Base-by-base conservation (phyloP, 2,113 vertebrate species). In the Burhinus bistriatus region DNA sequence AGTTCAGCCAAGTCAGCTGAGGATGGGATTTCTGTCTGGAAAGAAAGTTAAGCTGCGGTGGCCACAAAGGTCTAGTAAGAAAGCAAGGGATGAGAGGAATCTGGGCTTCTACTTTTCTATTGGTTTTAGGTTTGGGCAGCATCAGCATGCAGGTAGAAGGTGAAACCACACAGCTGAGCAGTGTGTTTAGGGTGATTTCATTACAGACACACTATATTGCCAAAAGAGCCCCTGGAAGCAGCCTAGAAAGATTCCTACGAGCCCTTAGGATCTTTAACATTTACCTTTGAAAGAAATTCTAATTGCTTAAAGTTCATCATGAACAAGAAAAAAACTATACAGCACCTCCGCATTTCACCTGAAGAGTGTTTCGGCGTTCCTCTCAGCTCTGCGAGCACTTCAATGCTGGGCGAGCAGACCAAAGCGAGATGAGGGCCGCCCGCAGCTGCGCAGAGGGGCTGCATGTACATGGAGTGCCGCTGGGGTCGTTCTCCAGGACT, bases 1-100 rank as follows among this genome's bases (percentile, higher is more conserved):
- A 90, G 52, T 83, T 96, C 72, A 92, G 93, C 61, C 79, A 87
- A 92, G 42, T 57, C 70, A 93, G 76, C 32, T 54, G 45, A 93
- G 47, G 64, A 71, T 80, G 77, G 42, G 80, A 79, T 76, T 95
- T 92, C 52, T 79, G 26, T 65, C 59, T 19, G 62, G 80, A 89
- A 87, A 87, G n/a, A 89, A 81, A 80, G 11, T 79, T 57, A 54
- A 76, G 15, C 81, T 79, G 44, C 49, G 29, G 8, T 69, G 57
- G 22, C 36, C 34, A 61, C 69, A 90, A 77, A 65, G 54, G 36
- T 69, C 73, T 87, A 61, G 44, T 93, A 72, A 87, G 52, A 89
- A 61, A 89, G 13, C 7, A 87, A 61, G 10, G 7, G 65, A 69
- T 73, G 61, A 87, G 36, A 84, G 15, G 32, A 89, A 66, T 75